Conservation (phyloP, 2,113 vertebrate species). For the Mirza zaza region DNA sequence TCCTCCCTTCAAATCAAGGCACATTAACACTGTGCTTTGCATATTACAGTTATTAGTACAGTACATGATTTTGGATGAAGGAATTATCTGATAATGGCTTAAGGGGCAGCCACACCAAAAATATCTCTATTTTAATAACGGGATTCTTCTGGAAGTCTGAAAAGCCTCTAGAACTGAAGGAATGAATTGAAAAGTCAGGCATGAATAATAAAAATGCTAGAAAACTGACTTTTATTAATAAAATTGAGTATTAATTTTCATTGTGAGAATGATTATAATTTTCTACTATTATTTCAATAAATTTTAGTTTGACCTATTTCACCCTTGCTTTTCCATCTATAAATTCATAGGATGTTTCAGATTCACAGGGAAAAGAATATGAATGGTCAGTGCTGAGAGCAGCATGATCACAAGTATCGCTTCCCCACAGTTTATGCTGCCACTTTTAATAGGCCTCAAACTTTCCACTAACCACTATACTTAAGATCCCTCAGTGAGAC, state of each 20-base stretch:
- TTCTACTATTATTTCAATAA: neutral
- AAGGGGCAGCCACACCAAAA: neutral
- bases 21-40: neutral
- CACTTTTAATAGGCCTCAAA: neutral
- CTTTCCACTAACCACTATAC: neutral
- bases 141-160: conserved; percentile 17
- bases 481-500: neutral
- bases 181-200: neutral
- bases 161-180: conserved; percentile 1
- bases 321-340: neutral
- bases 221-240: neutral
- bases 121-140: neutral
- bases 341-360: neutral
- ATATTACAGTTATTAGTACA: neutral
- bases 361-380: neutral
- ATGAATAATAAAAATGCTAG: neutral
- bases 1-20: neutral
- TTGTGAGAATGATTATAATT: conserved; percentile 1
- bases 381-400: neutral
- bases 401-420: neutral
- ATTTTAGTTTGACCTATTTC: neutral
- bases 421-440: neutral
- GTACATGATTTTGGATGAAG: neutral
- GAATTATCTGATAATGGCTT: conserved; percentile 14
- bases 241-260: neutral